phyloP scores from a whole-genome alignment of 1,140 invertebrate genomes.

The Tenebrio molitor region DNA sequence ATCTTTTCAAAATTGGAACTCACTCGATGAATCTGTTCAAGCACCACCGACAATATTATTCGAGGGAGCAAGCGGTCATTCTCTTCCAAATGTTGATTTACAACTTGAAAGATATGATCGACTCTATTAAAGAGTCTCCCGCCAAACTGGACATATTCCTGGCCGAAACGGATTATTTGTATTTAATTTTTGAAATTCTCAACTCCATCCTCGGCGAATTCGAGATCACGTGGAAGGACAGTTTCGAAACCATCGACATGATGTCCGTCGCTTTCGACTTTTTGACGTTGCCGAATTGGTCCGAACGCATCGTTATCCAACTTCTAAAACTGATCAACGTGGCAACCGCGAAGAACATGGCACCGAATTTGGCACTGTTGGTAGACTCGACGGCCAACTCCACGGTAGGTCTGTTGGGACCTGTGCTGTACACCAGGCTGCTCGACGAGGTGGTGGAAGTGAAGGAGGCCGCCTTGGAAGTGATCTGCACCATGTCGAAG shows the following conservation, averaged over 20 bases:
- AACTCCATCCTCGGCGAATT: too few relatives aligned
- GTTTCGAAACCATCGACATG: neutral
- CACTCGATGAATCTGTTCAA: slow-evolving; percentile 71
- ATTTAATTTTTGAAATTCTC: too few relatives aligned
- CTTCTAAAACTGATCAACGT: slow-evolving; percentile 76
- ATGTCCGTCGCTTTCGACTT: neutral
- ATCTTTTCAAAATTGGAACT: slow-evolving; percentile 74
- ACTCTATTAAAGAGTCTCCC: slow-evolving; percentile 47
- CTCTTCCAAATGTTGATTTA: slow-evolving; percentile 79
- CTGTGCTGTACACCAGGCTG: slow-evolving; percentile 76
- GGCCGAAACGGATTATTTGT: too few relatives aligned
- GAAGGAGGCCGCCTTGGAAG: slow-evolving; percentile 78
- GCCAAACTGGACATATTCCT: slow-evolving; percentile 45
- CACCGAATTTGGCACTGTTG: slow-evolving; percentile 79
- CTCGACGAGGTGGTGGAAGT: slow-evolving; percentile 81
- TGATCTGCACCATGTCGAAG: slow-evolving; percentile 75
- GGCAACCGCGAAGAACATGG: slow-evolving; percentile 79
- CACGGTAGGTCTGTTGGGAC: slow-evolving; percentile 74
- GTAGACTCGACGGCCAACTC: slow-evolving; percentile 75
- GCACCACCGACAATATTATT: slow-evolving; percentile 66
- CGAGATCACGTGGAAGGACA: neutral
- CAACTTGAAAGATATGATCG: slow-evolving; percentile 73
- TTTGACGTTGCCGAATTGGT: slow-evolving; percentile 61
- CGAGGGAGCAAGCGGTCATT: slow-evolving; percentile 76
- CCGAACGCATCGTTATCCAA: slow-evolving; percentile 74